Evolutionary conservation across 2,797 vertebrate species (phyloP).

Genomic region (Trematomus bernacchii): DNA sequence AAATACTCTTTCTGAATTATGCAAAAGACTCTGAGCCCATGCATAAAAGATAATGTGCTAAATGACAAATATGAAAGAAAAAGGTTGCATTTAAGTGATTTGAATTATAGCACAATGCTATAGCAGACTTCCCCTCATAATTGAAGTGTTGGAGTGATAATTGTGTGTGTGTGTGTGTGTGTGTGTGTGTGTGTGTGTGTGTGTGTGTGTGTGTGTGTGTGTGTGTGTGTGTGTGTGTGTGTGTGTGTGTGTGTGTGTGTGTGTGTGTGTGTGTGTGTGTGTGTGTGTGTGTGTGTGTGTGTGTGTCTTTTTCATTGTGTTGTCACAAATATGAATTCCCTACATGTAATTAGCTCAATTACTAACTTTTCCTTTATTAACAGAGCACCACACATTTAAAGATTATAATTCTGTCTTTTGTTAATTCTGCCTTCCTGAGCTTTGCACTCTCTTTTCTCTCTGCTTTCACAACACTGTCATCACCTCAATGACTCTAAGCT

Average conservation of each 20-base stretch:
- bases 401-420: constrained; percentile 24
- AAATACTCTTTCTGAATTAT: constrained; percentile 53
- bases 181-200: neutral
- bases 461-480: constrained; percentile 47
- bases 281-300: neutral
- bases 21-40: constrained; percentile 23
- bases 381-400: constrained; percentile 19
- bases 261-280: constrained; percentile 12
- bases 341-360: constrained; percentile 49
- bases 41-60: constrained; percentile 32
- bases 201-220: no score
- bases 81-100: constrained; percentile 3
- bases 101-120: constrained; percentile 26
- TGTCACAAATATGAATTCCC: constrained; percentile 2
- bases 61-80: constrained; percentile 29
- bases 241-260: neutral
- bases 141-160: constrained; percentile 14
- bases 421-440: constrained; percentile 63
- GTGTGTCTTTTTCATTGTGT: constrained; percentile 5
- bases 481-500: constrained; percentile 72
- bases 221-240: constrained; percentile 2
- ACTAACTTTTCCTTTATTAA: constrained; percentile 58
- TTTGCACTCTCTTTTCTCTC: constrained; percentile 49
- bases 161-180: constrained; percentile 11
- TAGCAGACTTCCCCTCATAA: neutral